A percentile compares a stretch with the other conserved stretches of the same genome.
Evolutionary conservation across 2,888 invertebrate genomes (phyloP).

Genomic region (Leucania comma): DNA sequence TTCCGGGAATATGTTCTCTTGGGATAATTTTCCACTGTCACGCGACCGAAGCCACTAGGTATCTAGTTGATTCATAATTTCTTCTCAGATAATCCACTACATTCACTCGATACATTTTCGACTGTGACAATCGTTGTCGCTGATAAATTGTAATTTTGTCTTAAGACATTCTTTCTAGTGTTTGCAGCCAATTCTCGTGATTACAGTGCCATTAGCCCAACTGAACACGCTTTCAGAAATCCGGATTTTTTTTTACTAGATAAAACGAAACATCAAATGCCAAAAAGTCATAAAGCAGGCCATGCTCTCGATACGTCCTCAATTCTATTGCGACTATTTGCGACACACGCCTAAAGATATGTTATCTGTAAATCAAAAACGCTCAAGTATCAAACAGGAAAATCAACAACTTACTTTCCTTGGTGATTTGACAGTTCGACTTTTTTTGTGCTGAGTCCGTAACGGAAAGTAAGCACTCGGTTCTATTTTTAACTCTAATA

Average conservation of each 20-base stretch:
- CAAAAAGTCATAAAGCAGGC: constrained; percentile 20
- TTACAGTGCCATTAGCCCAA: too few species aligned
- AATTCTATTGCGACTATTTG: constrained; percentile 24
- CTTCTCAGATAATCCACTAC: too few species aligned
- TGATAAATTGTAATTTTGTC: too few species aligned
- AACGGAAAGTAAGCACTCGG: constrained; percentile 56
- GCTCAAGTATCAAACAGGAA: constrained; percentile 50
- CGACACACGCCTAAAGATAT: constrained; percentile 31
- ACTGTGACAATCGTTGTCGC: too few species aligned
- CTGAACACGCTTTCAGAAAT: background rate
- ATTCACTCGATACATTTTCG: too few species aligned
- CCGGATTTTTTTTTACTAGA: background rate
- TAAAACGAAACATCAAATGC: constrained; percentile 5
- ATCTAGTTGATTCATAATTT: too few species aligned
- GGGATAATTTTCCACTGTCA: too few species aligned
- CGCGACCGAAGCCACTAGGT: too few species aligned
- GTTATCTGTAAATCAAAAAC: constrained; percentile 38
- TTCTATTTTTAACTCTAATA: constrained; percentile 53
- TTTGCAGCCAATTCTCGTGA: background rate
- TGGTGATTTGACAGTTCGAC: constrained; percentile 49
- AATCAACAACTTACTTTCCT: constrained; percentile 61
- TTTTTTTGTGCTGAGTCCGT: constrained; percentile 51
- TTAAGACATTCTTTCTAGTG: background rate
- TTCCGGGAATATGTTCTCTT: too few species aligned
- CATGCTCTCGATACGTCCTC: constrained; percentile 10